Conservation (phyloP, 2,888 invertebrate genomes). For the Meiosimyza platycephala region DNA sequence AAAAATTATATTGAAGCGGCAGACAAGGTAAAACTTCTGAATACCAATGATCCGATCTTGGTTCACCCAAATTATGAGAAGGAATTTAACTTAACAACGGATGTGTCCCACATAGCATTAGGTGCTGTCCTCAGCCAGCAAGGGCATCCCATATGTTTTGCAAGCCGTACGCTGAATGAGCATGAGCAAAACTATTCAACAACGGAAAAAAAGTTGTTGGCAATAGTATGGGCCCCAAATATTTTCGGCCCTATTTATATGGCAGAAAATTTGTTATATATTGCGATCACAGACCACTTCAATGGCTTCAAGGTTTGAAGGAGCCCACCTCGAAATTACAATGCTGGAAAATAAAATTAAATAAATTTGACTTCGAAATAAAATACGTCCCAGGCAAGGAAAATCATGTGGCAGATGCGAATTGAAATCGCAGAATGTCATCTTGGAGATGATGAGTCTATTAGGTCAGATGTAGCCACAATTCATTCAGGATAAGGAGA, state of each 20-base stretch:
- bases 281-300: constrained; percentile 19
- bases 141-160: constrained; percentile 5
- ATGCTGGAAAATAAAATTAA: constrained; percentile 11
- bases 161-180: neutral
- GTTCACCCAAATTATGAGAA: too few relatives aligned
- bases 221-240: constrained; percentile 13
- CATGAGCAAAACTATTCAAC: constrained; percentile 15
- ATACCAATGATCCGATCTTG: too few relatives aligned
- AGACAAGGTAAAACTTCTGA: too few relatives aligned
- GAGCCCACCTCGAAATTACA: neutral
- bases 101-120: neutral
- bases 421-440: too few relatives aligned
- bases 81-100: too few relatives aligned
- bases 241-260: constrained; percentile 16
- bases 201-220: constrained; percentile 15
- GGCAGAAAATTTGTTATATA: constrained; percentile 17
- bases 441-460: neutral
- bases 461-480: constrained; percentile 26
- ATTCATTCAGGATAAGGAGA: constrained; percentile 31
- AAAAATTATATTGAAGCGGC: neutral
- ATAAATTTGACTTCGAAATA: constrained; percentile 22
- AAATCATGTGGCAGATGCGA: constrained; percentile 17
- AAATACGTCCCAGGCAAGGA: constrained; percentile 16
- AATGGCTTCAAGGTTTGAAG: constrained; percentile 1
- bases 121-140: constrained; percentile 3